Percentiles rank a stretch among this genome's conserved stretches.
These are phyloP conservation scores for Sus scrofa DNA, from an alignment of 2,113 vertebrate species.

Conservation along the genomic window DNA sequence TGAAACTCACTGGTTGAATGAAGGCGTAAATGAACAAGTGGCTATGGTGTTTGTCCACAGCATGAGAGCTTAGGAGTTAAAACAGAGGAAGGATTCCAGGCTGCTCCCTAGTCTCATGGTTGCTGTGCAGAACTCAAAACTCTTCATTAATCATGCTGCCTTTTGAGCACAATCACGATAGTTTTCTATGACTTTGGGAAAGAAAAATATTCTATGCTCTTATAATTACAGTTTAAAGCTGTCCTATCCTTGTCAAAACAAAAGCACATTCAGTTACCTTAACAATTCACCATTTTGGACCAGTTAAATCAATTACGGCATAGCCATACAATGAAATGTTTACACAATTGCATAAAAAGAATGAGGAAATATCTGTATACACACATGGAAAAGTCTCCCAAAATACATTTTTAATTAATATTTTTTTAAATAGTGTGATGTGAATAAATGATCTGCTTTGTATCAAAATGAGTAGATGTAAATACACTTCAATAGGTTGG, in stretches of 20 bases:
- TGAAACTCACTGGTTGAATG: not conserved
- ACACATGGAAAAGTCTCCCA: not conserved
- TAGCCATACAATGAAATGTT: not conserved
- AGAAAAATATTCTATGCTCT: not conserved
- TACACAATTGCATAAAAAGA: not conserved
- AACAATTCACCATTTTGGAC: not conserved
- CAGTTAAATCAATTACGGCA: not conserved
- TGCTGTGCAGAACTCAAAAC: not conserved
- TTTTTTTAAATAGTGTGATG: not conserved
- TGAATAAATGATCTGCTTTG: conserved; percentile 22
- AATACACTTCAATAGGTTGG: not conserved
- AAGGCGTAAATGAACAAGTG: not conserved
- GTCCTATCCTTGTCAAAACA: not conserved
- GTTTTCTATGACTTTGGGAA: not conserved
- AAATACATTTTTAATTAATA: not conserved
- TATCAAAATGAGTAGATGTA: not conserved
- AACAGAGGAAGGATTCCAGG: not conserved
- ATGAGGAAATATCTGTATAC: not conserved
- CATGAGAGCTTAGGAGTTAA: not conserved
- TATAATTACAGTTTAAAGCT: not conserved
- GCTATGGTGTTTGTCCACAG: not conserved
- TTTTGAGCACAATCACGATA: not conserved
- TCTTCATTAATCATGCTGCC: not conserved
- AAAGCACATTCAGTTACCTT: not conserved
- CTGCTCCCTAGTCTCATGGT: not conserved